phyloP scores from a whole-genome alignment of 2,888 invertebrate genomes.

The Acronicta psi region DNA sequence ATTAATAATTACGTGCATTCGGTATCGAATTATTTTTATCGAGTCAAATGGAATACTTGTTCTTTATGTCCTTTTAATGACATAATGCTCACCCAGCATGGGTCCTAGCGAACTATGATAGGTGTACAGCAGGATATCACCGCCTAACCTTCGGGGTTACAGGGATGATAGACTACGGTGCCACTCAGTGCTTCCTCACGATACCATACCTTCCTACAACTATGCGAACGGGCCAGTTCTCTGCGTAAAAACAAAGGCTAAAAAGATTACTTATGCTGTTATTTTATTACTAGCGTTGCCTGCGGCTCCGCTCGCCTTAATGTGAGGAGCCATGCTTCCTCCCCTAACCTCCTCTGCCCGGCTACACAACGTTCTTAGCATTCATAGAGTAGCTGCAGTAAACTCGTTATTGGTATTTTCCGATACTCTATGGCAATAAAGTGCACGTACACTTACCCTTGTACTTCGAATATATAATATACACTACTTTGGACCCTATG shows the following conservation, averaged over 20 bases:
- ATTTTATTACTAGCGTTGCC: slow-evolving; percentile 12
- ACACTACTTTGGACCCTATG: not conserved
- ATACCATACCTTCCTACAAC: too few species aligned
- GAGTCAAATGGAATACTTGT: too few species aligned
- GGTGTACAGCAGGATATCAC: too few species aligned
- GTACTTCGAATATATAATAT: not conserved
- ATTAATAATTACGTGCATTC: too few species aligned
- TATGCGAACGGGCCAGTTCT: not conserved
- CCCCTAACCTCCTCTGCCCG: not conserved
- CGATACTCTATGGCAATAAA: slow-evolving; percentile 15
- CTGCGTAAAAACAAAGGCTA: slow-evolving; percentile 2
- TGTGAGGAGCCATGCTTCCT: not conserved
- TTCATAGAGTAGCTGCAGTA: slow-evolving; percentile 16
- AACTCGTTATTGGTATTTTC: slow-evolving; percentile 43
- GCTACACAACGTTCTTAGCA: slow-evolving; percentile 14
- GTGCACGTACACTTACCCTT: too few species aligned
- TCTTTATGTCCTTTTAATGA: too few species aligned
- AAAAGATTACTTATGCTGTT: slow-evolving; percentile 19
- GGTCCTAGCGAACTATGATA: too few species aligned
- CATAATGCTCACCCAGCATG: too few species aligned
- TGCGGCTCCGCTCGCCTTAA: slow-evolving; percentile 8
- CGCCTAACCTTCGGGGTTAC: too few species aligned
- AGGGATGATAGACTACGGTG: too few species aligned
- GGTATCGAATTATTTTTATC: too few species aligned
- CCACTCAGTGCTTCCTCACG: too few species aligned